Base-by-base conservation (phyloP, 1,140 invertebrate genomes). In the Plectrocnemia conspersa region DNA sequence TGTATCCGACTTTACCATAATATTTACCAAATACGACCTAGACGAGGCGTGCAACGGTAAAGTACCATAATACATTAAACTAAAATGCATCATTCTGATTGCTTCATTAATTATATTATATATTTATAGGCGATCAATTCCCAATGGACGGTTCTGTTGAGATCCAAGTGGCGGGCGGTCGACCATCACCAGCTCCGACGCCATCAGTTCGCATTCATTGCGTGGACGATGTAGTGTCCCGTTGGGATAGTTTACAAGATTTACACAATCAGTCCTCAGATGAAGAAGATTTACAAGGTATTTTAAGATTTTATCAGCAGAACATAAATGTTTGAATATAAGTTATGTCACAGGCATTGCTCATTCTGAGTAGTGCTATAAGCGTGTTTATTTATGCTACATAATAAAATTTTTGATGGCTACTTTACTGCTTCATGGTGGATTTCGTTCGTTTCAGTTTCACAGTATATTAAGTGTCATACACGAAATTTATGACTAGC, bases 201-300 rank as follows among this genome's bases (percentile, higher is more conserved):
- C 83, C 83, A 3, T 82, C 83, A 0, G 82, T 85, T 2, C 82
- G 83, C 0, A 79, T 85, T 62, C 55, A 78, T 62, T 69, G 81
- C 59, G 75, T 82, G 19, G 79, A 82, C 63, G 86, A 91, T 67
- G 81, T 82, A 1, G 78, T 93, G 27, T 80, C 86, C 1, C 75
- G 87, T 38, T 88, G 84, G 70, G 89, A 94, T 72, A 91, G 87
- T 52, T 89, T 92, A 63, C 86, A 91, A 64, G 84, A 88, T 64
- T 78, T 90, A 59, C 58, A 69, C 1, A 49, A 44, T 27, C 24
- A 33, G 6, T 33, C 54, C 4, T 22, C 35, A 10, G 54, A 32
- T 24, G 46, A 40, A 38, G 47, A 36, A 24, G 47, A 50, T 22
- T 32, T 18, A 15, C 33, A 50, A 5, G 47, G 47, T 50, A 50